Percentiles rank a stretch among this genome's conserved stretches.
These are phyloP conservation scores for Ifrita kowaldi DNA, from an alignment of 2,113 vertebrate genomes.

Conservation along the genomic window DNA sequence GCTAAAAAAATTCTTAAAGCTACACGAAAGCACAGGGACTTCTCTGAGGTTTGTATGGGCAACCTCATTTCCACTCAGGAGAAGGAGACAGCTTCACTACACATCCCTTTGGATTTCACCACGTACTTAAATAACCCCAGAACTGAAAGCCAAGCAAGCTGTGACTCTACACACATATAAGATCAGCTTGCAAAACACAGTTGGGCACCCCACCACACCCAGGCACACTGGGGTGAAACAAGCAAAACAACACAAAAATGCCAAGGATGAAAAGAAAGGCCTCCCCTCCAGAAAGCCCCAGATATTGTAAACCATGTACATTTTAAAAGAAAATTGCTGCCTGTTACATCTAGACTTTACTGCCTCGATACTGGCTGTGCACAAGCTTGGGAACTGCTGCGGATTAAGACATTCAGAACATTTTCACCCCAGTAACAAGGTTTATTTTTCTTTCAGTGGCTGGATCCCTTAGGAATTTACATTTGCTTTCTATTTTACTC, in stretches of 20 bases:
- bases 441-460: not conserved
- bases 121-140: not conserved
- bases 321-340: not conserved
- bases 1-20: not conserved
- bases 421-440: not conserved
- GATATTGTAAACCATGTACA: not conserved
- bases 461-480: not conserved
- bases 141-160: not conserved
- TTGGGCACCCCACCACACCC: not conserved
- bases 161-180: not conserved
- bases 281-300: not conserved
- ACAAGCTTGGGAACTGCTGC: not conserved
- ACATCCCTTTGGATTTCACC: not conserved
- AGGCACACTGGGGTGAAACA: not conserved
- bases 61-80: not conserved
- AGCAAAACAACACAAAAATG: rapidly evolving
- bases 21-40: not conserved
- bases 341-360: not conserved
- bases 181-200: not conserved
- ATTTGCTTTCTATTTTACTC: not conserved
- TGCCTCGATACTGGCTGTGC: not conserved
- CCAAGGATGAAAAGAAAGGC: not conserved
- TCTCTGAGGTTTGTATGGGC: not conserved
- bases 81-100: not conserved
- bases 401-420: not conserved